Base-by-base conservation (phyloP, 2,888 invertebrate species). In the Boloria euphrosyne region DNA sequence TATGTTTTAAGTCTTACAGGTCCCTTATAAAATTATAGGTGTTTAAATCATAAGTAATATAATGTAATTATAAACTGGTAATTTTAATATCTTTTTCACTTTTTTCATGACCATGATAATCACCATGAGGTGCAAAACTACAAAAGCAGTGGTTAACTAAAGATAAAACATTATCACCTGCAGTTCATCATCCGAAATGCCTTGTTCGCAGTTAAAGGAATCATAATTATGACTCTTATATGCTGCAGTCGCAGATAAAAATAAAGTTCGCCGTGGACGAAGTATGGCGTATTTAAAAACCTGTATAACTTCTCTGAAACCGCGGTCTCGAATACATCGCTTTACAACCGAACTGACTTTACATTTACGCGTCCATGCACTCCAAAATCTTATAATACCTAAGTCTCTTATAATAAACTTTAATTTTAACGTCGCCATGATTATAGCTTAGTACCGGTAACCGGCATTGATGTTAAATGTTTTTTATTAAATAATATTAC, bases 221-320 rank as follows among this genome's bases (percentile, higher is more conserved):
- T 81, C 81, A 0, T 72, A 76, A 0, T 76, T 76, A 0, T 76
- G 74, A 17, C 80, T 80, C 59, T 87, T 88, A 61, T 80, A 92
- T 0, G 88, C 89, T 0, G 91, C 92, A 0, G 89, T 85, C 0
- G 86, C 91, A 0, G 90, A 86, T 3, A 92, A 65, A 0, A 91
- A 69, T 0, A 92, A 72, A 0, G 89, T 89, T 65, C 83, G 74
- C 18, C 83, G 76, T 0, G 90, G 88, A 5, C 84, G 80, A 14
- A 87, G 74, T 65, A 89, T 80, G 0, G 88, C 82, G 50, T 89
- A 86, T 60, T 82, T 81, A 62, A 92, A 87, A 66, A 83, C 80
- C 69, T 85, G 80, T 67, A 90, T 78, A 67, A 90, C 84, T 74
- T 87, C 89, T 14, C 86, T 78, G n/a, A 91, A 84, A 62, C 80